These are phyloP conservation scores for Tipula vernalis DNA, from an alignment of 2,888 invertebrate genomes.

Conservation along the genomic window DNA sequence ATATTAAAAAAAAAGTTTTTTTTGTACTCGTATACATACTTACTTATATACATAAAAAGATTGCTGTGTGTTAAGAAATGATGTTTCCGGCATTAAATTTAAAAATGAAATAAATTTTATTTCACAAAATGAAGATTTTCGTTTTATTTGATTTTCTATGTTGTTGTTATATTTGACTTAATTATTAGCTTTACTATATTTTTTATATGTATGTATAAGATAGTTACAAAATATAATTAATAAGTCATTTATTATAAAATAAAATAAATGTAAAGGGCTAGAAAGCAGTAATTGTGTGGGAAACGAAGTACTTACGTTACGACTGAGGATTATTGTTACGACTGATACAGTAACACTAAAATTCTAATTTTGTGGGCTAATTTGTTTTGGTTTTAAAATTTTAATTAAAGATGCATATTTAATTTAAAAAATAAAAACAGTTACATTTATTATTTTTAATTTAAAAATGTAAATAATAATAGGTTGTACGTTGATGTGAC, in stretches of 20 bases:
- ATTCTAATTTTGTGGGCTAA: neutral
- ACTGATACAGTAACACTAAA: neutral
- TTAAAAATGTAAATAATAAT: neutral
- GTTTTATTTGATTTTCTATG: neutral
- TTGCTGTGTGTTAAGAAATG: neutral
- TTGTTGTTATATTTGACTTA: neutral
- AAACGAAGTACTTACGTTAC: neutral
- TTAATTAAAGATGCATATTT: neutral
- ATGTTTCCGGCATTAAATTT: neutral
- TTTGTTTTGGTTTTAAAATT: neutral
- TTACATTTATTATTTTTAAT: neutral
- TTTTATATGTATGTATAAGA: neutral
- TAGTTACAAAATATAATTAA: neutral
- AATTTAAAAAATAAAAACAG: neutral
- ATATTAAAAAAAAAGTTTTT: neutral
- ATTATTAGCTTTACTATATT: neutral
- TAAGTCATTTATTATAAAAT: neutral
- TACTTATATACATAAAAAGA: neutral
- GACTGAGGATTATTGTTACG: neutral
- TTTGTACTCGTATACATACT: neutral
- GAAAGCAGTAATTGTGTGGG: neutral
- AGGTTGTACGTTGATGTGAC: neutral
- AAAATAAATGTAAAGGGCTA: neutral
- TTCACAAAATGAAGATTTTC: neutral
- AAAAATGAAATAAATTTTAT: constrained; percentile 7